Conservation (phyloP, 2,888 invertebrate species). For the Agonopterix arenella region DNA sequence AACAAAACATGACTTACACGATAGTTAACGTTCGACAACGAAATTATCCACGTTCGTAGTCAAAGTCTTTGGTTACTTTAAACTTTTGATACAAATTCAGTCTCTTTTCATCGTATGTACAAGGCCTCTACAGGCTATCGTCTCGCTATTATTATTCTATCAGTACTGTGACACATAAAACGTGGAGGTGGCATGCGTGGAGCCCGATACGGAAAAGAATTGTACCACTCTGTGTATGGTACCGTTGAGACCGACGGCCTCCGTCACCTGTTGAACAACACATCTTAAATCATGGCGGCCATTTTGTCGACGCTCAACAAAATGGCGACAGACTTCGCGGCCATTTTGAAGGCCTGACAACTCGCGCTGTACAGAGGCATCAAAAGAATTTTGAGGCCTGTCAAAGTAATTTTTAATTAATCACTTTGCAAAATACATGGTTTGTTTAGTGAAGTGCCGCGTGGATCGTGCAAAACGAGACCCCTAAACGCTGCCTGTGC, state of each 20-base stretch:
- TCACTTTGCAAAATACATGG: no score
- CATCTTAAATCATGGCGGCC: slow-evolving; percentile 63
- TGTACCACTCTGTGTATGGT: slow-evolving; percentile 80
- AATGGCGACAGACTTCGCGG: slow-evolving; percentile 20
- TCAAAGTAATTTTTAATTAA: no score
- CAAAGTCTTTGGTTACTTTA: slow-evolving; percentile 59
- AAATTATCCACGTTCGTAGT: slow-evolving; percentile 57
- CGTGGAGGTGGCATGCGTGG: slow-evolving; percentile 78
- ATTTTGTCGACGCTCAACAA: slow-evolving; percentile 33
- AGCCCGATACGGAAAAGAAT: slow-evolving; percentile 79
- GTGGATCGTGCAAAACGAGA: slow-evolving; percentile 12
- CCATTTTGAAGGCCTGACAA: slow-evolving; percentile 8
- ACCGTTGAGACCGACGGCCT: slow-evolving; percentile 78
- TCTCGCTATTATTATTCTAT: slow-evolving; percentile 38
- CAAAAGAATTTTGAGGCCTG: no score
- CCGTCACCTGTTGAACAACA: slow-evolving; percentile 79
- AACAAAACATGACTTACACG: slow-evolving; percentile 76
- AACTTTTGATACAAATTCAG: slow-evolving; percentile 70
- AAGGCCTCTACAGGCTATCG: slow-evolving; percentile 36
- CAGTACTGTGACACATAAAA: slow-evolving; percentile 80
- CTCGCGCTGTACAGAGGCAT: no score
- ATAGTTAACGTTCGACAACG: slow-evolving; percentile 65
- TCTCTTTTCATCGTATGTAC: slow-evolving; percentile 70
- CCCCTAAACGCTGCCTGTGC: slow-evolving; percentile 27
- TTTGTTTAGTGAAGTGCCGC: slow-evolving; percentile 9